A percentile compares a stretch with the other conserved stretches of the same genome.
Evolutionary conservation across 2,888 invertebrate species (phyloP).

Genomic region (Eretmocerus hayati): DNA sequence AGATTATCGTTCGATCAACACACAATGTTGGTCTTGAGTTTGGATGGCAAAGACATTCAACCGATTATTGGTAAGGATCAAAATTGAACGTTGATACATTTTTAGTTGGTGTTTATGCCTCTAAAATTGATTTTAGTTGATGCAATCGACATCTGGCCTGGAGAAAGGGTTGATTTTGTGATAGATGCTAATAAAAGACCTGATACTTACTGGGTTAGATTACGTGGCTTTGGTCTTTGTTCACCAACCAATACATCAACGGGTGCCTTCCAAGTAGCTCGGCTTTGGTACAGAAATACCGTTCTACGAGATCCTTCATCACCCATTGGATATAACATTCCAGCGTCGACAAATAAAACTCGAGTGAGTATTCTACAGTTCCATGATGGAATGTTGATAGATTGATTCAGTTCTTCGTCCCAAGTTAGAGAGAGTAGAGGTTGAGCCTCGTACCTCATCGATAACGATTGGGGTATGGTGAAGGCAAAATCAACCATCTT

Average conservation of each 20-base stretch:
- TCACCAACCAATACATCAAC: slow-evolving; percentile 32
- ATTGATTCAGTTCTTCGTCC: not conserved
- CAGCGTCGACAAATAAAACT: too few relatives aligned
- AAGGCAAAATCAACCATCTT: not conserved
- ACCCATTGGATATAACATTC: not conserved
- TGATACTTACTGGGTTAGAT: slow-evolving; percentile 73
- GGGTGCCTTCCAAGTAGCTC: slow-evolving; percentile 62
- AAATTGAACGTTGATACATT: too few relatives aligned
- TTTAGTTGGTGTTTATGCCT: too few relatives aligned
- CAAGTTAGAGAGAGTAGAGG: too few relatives aligned
- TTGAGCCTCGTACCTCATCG: too few relatives aligned
- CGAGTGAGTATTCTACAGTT: too few relatives aligned
- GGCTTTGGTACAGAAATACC: slow-evolving; percentile 61
- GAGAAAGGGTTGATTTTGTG: slow-evolving; percentile 81
- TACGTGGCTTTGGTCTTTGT: slow-evolving; percentile 52
- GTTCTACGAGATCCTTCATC: slow-evolving; percentile 52
- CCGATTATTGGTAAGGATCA: slow-evolving; percentile 66
- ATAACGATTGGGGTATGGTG: too few relatives aligned
- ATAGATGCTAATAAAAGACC: slow-evolving; percentile 65
- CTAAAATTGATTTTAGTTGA: too few relatives aligned
- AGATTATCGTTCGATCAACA: slow-evolving; percentile 78
- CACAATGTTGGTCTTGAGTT: slow-evolving; percentile 66
- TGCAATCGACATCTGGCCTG: slow-evolving; percentile 69
- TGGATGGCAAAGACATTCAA: slow-evolving; percentile 72
- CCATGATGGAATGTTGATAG: not conserved